Percentiles rank a stretch among this genome's conserved stretches.
Evolutionary conservation across 2,888 invertebrate genomes (phyloP).

Genomic region (Hirtodrosophila duncani): DNA sequence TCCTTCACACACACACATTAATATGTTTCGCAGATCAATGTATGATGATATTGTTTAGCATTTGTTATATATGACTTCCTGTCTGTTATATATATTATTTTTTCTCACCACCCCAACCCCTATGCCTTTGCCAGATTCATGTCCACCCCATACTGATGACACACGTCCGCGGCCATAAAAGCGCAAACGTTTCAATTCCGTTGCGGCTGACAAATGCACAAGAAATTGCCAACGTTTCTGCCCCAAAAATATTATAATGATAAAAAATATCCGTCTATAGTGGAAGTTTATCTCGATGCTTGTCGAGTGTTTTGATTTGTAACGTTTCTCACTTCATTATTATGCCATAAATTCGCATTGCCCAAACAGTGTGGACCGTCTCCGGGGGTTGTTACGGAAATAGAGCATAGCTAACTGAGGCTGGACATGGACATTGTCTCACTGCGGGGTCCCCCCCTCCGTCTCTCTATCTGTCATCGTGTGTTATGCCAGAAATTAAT

Average conservation of each 20-base stretch:
- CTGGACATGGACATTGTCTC: conserved; percentile 25
- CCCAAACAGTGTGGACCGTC: conserved; percentile 31
- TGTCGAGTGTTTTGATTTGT: conserved; percentile 77
- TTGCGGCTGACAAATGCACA: conserved; percentile 76
- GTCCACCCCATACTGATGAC: conserved; percentile 28
- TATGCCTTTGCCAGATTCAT: conserved; percentile 17
- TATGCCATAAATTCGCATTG: conserved; percentile 73
- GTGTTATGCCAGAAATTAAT: no score
- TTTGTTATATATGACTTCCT: conserved; percentile 65
- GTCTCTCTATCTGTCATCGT: no score
- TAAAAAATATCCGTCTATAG: conserved; percentile 53
- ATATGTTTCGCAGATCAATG: conserved; percentile 35
- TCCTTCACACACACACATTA: no score
- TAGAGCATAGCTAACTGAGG: no score
- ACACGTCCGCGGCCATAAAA: conserved; percentile 65
- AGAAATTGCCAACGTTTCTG: conserved; percentile 53
- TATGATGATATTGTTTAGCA: conserved; percentile 44
- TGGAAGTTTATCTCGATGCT: conserved; percentile 64
- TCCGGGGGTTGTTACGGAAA: conserved; percentile 25
- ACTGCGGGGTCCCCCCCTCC: no score
- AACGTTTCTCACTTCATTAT: conserved; percentile 78
- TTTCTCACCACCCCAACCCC: conserved; percentile 47
- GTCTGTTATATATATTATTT: conserved; percentile 44
- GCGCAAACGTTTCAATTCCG: conserved; percentile 72
- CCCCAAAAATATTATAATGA: conserved; percentile 68